Evolutionary conservation across 2,888 invertebrate genomes (phyloP).

Genomic region (Ornithoptera priamus): DNA sequence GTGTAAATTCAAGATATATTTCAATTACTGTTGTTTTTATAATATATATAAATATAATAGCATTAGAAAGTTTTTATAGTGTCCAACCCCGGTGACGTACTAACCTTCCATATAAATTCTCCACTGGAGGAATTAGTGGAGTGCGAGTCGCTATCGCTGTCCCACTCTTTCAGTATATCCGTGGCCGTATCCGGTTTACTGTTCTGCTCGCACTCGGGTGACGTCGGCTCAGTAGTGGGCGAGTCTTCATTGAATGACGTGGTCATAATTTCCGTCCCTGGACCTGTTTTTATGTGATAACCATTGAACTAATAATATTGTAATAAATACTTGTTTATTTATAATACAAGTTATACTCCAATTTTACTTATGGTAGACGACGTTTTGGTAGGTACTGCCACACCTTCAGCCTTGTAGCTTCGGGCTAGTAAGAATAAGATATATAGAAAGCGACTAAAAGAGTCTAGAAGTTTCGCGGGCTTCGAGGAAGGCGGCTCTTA

Average conservation of each 20-base stretch:
- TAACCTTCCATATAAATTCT: slow-evolving; percentile 89
- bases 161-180: slow-evolving; percentile 82
- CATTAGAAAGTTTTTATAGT: background rate
- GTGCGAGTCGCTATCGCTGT: slow-evolving; percentile 82
- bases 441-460: no score
- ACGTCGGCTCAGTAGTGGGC: slow-evolving; percentile 66
- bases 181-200: slow-evolving; percentile 60
- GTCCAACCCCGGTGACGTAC: slow-evolving; percentile 30
- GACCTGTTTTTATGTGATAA: slow-evolving; percentile 51
- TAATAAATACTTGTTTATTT: background rate
- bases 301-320: background rate
- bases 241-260: slow-evolving; percentile 75
- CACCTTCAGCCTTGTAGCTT: no score
- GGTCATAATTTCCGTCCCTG: slow-evolving; percentile 70
- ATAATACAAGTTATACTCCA: background rate
- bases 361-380: no score
- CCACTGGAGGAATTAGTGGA: slow-evolving; percentile 87
- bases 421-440: no score
- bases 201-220: slow-evolving; percentile 60
- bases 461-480: no score
- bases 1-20: background rate
- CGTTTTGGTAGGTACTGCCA: no score
- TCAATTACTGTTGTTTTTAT: slow-evolving; percentile 1
- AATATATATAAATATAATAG: background rate
- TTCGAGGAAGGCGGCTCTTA: no score